These are phyloP conservation scores for Theonella swinhoei DNA, from an alignment of 37 sponge, comb jelly and placozoan species.

Conservation along the genomic window DNA sequence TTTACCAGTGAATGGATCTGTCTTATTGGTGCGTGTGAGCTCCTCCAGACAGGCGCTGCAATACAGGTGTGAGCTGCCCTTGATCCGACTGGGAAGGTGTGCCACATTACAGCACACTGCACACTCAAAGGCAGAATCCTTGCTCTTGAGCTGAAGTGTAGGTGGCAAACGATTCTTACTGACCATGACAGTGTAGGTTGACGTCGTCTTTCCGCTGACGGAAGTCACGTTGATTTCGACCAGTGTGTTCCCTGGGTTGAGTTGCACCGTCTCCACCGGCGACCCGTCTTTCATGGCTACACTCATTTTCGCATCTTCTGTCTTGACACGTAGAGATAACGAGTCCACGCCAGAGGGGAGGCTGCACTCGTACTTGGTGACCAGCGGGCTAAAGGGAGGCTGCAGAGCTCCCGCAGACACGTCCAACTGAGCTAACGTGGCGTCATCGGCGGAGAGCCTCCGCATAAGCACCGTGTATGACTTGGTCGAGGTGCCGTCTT, in stretches of 20 bases:
- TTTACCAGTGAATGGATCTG: slow-evolving; percentile 75
- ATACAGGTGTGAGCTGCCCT: slow-evolving; percentile 37
- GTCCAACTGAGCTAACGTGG: slow-evolving; percentile 74
- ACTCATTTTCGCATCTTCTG: slow-evolving; percentile 74
- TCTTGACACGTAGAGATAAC: slow-evolving; percentile 60
- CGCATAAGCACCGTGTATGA: slow-evolving; percentile 68
- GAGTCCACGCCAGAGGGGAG: slow-evolving; percentile 55
- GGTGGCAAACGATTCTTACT: slow-evolving; percentile 43
- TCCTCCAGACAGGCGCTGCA: slow-evolving; percentile 74
- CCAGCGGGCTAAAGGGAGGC: slow-evolving; percentile 75
- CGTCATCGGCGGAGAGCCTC: slow-evolving; percentile 84
- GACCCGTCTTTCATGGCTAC: slow-evolving; percentile 44
- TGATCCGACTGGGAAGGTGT: slow-evolving; percentile 50
- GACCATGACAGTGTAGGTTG: slow-evolving; percentile 55
- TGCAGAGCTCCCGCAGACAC: slow-evolving; percentile 61
- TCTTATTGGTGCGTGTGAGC: slow-evolving; percentile 82
- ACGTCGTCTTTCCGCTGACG: slow-evolving; percentile 55
- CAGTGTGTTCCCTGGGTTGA: slow-evolving; percentile 63
- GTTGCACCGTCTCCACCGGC: slow-evolving; percentile 50
- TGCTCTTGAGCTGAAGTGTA: slow-evolving; percentile 20
- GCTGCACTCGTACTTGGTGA: slow-evolving; percentile 61
- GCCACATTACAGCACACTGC: slow-evolving; percentile 69
- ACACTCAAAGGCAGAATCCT: slow-evolving; percentile 39
- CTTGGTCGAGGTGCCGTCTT: slow-evolving; percentile 88
- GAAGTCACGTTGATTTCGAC: slow-evolving; percentile 65